Percentiles rank a stretch among this genome's conserved stretches.
Conservation (phyloP, 2,797 vertebrate species). For the Cyclopterus lumpus region DNA sequence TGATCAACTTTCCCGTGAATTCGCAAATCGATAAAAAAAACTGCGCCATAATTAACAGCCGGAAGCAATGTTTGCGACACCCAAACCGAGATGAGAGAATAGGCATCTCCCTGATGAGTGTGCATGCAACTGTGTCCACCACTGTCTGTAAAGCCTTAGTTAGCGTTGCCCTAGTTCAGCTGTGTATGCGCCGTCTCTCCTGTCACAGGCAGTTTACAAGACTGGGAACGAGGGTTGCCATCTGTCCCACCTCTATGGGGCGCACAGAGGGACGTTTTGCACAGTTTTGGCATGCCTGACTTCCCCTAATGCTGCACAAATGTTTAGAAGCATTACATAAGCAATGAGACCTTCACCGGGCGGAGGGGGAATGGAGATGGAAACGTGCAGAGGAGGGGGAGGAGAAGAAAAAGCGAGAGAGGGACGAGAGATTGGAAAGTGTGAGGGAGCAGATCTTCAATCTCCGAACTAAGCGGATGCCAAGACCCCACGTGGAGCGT, state of each 20-base stretch:
- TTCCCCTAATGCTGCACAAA: constrained; percentile 82
- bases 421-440: constrained; percentile 23
- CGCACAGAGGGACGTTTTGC: constrained; percentile 79
- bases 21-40: background rate
- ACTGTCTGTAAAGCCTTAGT: constrained; percentile 63
- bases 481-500: constrained; percentile 32
- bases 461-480: constrained; percentile 12
- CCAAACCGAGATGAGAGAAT: background rate
- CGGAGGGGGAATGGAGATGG: constrained; percentile 33
- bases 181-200: constrained; percentile 65
- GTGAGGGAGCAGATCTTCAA: constrained; percentile 26
- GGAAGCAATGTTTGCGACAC: constrained; percentile 18
- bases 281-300: constrained; percentile 80
- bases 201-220: constrained; percentile 80
- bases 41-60: constrained; percentile 44
- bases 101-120: constrained; percentile 49
- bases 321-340: constrained; percentile 80
- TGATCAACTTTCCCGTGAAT: constrained; percentile 15
- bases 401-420: constrained; percentile 6
- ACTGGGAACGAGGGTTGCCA: constrained; percentile 79
- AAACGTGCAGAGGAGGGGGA: constrained; percentile 13
- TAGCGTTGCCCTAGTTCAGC: constrained; percentile 66
- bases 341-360: constrained; percentile 61
- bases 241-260: constrained; percentile 83
- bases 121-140: constrained; percentile 60